Percentiles rank a stretch among this genome's conserved stretches.
These are phyloP conservation scores for Drosophila bocki DNA, from an alignment of 1,140 invertebrate genomes.

Conservation along the genomic window DNA sequence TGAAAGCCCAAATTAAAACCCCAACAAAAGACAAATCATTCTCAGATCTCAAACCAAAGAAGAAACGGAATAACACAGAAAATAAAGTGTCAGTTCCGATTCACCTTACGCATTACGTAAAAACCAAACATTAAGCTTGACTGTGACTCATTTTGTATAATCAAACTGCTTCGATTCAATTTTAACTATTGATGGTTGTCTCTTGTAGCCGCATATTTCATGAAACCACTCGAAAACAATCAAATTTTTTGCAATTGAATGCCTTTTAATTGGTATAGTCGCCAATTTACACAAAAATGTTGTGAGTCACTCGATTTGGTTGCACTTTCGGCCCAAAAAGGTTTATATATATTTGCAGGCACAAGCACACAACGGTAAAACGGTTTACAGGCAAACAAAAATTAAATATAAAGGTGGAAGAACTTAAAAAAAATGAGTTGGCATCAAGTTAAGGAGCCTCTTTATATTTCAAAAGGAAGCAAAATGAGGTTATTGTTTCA, in stretches of 20 bases:
- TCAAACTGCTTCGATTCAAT: constrained; percentile 17
- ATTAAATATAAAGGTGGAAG: constrained; percentile 13
- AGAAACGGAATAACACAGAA: constrained; percentile 34
- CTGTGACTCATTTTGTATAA: constrained; percentile 54
- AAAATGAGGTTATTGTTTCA: background rate
- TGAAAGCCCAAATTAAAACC: constrained; percentile 20
- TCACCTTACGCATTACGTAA: constrained; percentile 66
- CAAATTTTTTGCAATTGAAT: constrained; percentile 38
- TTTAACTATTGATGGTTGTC: constrained; percentile 7
- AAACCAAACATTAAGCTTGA: constrained; percentile 33
- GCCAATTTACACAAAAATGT: constrained; percentile 1
- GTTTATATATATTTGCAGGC: constrained; percentile 10
- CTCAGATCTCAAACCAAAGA: constrained; percentile 14
- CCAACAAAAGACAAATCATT: constrained; percentile 47
- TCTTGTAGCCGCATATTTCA: background rate
- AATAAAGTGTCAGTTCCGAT: constrained; percentile 35
- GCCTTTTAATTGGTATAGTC: constrained; percentile 35
- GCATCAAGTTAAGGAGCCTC: background rate
- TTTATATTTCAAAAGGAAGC: background rate
- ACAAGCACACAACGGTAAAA: constrained; percentile 16
- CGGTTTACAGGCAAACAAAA: constrained; percentile 18
- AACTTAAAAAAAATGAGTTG: constrained; percentile 25
- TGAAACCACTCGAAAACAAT: constrained; percentile 11
- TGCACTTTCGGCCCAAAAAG: constrained; percentile 21
- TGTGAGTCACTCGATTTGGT: constrained; percentile 34